Percentiles rank a stretch among this genome's conserved stretches.
These are phyloP conservation scores for Calvadosia cruxmelitensis DNA, from an alignment of 30 jellyfish, hydroid and myxozoan species.

Conservation along the genomic window DNA sequence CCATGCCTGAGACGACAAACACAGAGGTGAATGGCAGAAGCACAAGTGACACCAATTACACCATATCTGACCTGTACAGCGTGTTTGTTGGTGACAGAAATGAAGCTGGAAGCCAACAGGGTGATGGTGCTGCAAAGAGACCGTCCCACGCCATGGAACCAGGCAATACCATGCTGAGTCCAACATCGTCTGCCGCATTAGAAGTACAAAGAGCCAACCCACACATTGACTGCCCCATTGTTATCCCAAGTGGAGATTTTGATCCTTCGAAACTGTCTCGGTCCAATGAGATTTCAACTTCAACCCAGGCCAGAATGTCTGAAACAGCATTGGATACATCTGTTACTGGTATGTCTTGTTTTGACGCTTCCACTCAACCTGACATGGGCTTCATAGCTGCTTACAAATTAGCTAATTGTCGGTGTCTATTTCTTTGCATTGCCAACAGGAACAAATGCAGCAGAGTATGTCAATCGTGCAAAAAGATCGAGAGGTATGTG, in stretches of 20 bases:
- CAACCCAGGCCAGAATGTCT: no score
- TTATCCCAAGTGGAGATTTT: conserved; percentile 91
- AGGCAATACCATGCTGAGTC: conserved; percentile 12
- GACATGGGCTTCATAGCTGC: no score
- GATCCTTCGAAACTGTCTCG: conserved; percentile 61
- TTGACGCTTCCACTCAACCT: no score
- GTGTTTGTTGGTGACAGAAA: conserved; percentile 47
- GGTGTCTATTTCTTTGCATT: no score
- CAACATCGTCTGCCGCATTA: conserved; percentile 46
- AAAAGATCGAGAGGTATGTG: no score
- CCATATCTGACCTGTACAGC: conserved; percentile 48
- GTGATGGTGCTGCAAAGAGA: conserved; percentile 21
- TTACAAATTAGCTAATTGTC: no score
- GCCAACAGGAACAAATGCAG: no score
- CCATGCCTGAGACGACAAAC: conserved; percentile 9
- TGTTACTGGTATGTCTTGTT: no score
- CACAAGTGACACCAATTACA: conserved; percentile 2
- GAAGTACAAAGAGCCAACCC: conserved; percentile 85
- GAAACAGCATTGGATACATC: no score
- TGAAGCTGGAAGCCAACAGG: conserved; percentile 15
- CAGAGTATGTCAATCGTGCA: no score
- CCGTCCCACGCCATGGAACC: neutral
- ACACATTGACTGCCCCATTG: conserved; percentile 92
- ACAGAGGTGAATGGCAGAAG: conserved; percentile 13
- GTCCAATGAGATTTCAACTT: neutral